These are phyloP conservation scores for Drosophila kanekoi DNA, from an alignment of 2,888 invertebrate genomes.

Conservation along the genomic window DNA sequence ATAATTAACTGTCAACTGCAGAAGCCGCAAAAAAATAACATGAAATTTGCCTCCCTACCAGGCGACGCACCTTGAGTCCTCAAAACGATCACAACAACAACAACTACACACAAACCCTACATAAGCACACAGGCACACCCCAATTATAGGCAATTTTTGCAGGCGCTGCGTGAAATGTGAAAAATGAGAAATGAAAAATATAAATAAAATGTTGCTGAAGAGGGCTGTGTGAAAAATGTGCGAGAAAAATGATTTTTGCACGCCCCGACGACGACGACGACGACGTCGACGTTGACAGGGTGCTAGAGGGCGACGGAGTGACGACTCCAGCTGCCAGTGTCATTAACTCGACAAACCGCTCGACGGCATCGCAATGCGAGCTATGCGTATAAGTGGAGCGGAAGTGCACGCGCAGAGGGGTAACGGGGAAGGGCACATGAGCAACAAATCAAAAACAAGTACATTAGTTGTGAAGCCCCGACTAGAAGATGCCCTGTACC, in stretches of 20 bases:
- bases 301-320: slow-evolving; percentile 13
- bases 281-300: slow-evolving; percentile 16
- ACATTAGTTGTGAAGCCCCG: neutral
- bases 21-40: slow-evolving; percentile 40
- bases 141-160: slow-evolving; percentile 66
- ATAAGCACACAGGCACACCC: slow-evolving; percentile 16
- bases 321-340: slow-evolving; percentile 67
- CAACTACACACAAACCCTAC: slow-evolving; percentile 24
- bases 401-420: slow-evolving; percentile 55
- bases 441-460: slow-evolving; percentile 27
- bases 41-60: slow-evolving; percentile 36
- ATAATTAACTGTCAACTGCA: slow-evolving; percentile 77
- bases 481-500: neutral
- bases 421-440: neutral
- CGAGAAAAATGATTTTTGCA: slow-evolving; percentile 79
- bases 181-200: slow-evolving; percentile 67
- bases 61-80: slow-evolving; percentile 54
- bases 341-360: slow-evolving; percentile 80
- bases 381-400: slow-evolving; percentile 76
- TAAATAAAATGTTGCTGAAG: slow-evolving; percentile 66
- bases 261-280: no score
- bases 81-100: slow-evolving; percentile 33
- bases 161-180: slow-evolving; percentile 49
- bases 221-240: slow-evolving; percentile 59
- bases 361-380: slow-evolving; percentile 56